Evolutionary conservation across 2,888 invertebrate genomes (phyloP), one percentile per base, ranked within the genome.

Genomic region (Conchocele bisecta): DNA sequence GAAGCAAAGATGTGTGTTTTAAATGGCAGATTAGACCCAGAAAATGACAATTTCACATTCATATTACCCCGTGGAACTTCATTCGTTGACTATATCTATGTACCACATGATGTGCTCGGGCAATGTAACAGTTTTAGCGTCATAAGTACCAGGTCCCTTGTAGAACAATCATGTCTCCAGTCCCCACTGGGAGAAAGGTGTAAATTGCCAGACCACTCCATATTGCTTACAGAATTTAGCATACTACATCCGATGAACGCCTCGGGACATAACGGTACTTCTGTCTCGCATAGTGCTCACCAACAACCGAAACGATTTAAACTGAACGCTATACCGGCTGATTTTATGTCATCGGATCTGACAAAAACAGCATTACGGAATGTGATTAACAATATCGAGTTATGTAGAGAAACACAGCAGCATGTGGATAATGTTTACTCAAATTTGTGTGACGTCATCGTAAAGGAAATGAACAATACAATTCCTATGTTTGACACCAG

Each of bases 41-140:
- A 28, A 7, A 20, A 33, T 39, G 58, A 69, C 31, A 53, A 64
- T 53, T 64, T 28, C 41, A 70, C 63, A 17, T 64, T 37, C 13
- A 51, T 64, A 24, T 70, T 63, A 41, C 31, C 28, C 15, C 61
- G 54, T 33, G 70, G 70, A 26, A 39, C 28, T 44, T 35, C 64
- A 2, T 58, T 64, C 11, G 70, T 70, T 15, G 70, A 70, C 28
- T 64, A 44, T 53, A 22, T 70, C 5, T 58, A 28, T 58, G 63
- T 58, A 5, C 64, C 58, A 1, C 64, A 70, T 42, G 63, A 70
- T 22, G 15, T 28, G 7, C n/a, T n/a, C n/a, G n/a, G n/a, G n/a
- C 28, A 44, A 11, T 70, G 53, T 54, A 58, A 17, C 15, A 51
- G 31, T 20, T 64, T 70, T 22, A 41, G 53, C 22, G 58, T 58